Evolutionary conservation across 2,888 invertebrate species (phyloP), one percentile per base, ranked within the genome.

Genomic region (Epirrhoe alternata): DNA sequence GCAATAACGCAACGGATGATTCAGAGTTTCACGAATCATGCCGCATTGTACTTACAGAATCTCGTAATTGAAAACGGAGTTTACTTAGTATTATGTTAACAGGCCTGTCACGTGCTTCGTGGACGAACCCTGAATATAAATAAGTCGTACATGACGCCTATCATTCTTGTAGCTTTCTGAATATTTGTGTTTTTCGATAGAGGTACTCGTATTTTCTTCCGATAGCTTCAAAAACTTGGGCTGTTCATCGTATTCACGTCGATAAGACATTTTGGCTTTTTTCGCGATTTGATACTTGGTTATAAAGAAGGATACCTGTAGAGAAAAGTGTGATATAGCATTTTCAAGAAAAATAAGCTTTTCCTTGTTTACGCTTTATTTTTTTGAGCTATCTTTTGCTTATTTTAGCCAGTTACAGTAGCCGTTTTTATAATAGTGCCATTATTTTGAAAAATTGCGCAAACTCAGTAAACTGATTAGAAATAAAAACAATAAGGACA

Each of bases 111-210:
- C 90, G 90, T 86, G 75, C 79, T 74, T 76, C 81, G 77, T 79
- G 83, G 78, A 87, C 89, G 86, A 79, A 85, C 80, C 80, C 77
- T 76, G 89, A 89, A 90, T 91, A 90, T 83, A 84, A 89, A 89
- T 85, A 84, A 81, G 81, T 75, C 79, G 77, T 78, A 74, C 75
- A 73, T 75, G 78, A 78, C 82, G 81, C 81, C 82, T 82, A 86
- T 85, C 83, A 84, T 83, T 83, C 82, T 82, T 82, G 80, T 73
- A 66, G 72, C 65, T 54, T 56, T 72, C 69, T 69, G 73, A 73
- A 68, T 73, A 67, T 69, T 72, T 70, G 72, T 68, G 60, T 66
- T 73, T 73, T 65, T 66, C 30, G 35, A n/a, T 42, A 42, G 38
- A 10, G 47, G 42, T 24, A n/a, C 38, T 47, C 24, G 33, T 53